Base-by-base conservation (phyloP, 2,113 vertebrate species). In the Plecturocebus donacophilus region DNA sequence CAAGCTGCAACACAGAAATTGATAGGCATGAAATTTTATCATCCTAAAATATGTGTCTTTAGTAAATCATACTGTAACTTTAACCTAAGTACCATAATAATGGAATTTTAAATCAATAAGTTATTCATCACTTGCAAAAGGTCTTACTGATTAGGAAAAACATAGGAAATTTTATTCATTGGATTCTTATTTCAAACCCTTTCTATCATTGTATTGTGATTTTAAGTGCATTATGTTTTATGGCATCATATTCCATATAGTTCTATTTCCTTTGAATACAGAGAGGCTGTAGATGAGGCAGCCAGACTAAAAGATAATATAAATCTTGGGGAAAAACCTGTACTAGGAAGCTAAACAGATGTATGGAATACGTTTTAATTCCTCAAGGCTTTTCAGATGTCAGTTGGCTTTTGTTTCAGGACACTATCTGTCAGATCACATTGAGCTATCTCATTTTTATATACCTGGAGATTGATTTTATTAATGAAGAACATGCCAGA, bases 261-360 rank as follows among this genome's bases (percentile, higher is more conserved):
- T 0, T 0, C 6, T 93, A 3, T 90, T 95, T 75, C 64, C 3
- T 96, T 96, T 95, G 73, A 96, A 91, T 32, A 79, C 61, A 90
- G 21, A 66, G 8, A 42, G 83, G 35, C 58, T 61, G 38, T 94
- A 96, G 96, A 96, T 95, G 90, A 91, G 21, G 9, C 25, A 94
- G 32, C 86, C 58, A 89, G 87, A 25, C 16, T 96, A 76, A 95
- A 95, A 81, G 84, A 84, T 30, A 38, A 81, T 88, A 77, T 96
- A 73, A 95, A 95, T 86, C 38, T 84, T 97, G 80, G 8, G 87
- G 17, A 45, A 73, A 64, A 1, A 38, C 25, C 19, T 96, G 45
- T 58, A 80, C 61, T 61, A 66, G 92, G 90, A 98, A 97, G 77
- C 40, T 96, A 90, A 98, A 93, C 96, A 98, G 97, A 98, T 98